phyloP scores from a whole-genome alignment of 2,888 invertebrate species.

The Nipponacmea schrenckii region DNA sequence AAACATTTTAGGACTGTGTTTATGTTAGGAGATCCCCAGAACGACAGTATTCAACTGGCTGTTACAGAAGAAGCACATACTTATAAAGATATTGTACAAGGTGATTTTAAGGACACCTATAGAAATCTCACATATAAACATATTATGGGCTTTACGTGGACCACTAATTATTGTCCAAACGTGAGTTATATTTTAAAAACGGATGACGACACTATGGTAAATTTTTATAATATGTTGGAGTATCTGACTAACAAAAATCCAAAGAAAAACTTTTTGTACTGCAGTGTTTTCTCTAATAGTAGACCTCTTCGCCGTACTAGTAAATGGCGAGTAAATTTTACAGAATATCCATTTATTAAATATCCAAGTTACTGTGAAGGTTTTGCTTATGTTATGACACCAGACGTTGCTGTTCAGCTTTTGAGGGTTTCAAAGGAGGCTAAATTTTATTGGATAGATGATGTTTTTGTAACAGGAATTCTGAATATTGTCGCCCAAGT shows the following conservation, averaged over 20 bases:
- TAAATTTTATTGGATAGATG: constrained; percentile 53
- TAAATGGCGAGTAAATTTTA: constrained; percentile 46
- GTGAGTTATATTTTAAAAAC: constrained; percentile 61
- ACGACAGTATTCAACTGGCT: constrained; percentile 23
- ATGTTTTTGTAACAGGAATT: constrained; percentile 55
- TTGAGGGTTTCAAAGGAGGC: constrained; percentile 31
- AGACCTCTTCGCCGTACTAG: constrained; percentile 35
- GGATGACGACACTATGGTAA: constrained; percentile 65
- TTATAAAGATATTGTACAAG: constrained; percentile 44
- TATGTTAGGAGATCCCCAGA: constrained; percentile 26
- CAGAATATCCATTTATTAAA: constrained; percentile 40
- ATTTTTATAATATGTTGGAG: constrained; percentile 72
- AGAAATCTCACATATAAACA: constrained; percentile 65
- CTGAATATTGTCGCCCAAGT: constrained; percentile 25
- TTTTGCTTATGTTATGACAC: constrained; percentile 21
- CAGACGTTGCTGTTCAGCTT: constrained; percentile 18
- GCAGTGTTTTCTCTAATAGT: constrained; percentile 38
- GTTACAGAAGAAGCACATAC: constrained; percentile 29
- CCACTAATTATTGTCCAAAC: constrained; percentile 51
- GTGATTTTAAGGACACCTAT: constrained; percentile 61
- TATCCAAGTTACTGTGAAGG: constrained; percentile 57
- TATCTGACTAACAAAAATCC: constrained; percentile 34
- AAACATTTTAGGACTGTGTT: constrained; percentile 36
- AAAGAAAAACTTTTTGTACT: constrained; percentile 39
- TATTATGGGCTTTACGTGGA: constrained; percentile 58